These are phyloP conservation scores for Potamilus streckersoni DNA, from an alignment of 1,140 invertebrate genomes.

Conservation along the genomic window DNA sequence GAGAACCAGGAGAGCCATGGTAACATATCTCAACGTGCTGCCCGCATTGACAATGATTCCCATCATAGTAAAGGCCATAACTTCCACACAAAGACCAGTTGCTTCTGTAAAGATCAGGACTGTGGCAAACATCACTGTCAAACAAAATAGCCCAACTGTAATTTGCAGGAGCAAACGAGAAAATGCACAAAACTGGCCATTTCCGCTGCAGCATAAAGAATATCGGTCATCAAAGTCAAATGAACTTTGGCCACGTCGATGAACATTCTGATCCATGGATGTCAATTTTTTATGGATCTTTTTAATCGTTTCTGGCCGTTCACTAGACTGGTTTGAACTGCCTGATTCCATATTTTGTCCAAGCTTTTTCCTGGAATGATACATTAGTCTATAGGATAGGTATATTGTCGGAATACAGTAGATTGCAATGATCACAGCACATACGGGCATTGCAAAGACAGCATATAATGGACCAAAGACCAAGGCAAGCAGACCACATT, in stretches of 20 bases:
- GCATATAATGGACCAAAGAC: conserved; percentile 53
- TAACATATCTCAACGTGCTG: conserved; percentile 61
- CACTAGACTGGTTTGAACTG: conserved; percentile 20
- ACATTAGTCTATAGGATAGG: conserved; percentile 57
- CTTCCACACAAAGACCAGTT: conserved; percentile 58
- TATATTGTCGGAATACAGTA: conserved; percentile 63
- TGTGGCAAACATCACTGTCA: conserved; percentile 55
- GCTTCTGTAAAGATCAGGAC: conserved; percentile 59
- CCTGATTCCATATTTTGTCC: conserved; percentile 29
- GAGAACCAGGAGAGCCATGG: conserved; percentile 61
- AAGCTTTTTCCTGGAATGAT: conserved; percentile 52
- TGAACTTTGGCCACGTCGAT: conserved; percentile 23
- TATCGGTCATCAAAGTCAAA: conserved; percentile 27
- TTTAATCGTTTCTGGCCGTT: conserved; percentile 3
- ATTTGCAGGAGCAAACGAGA: conserved; percentile 42
- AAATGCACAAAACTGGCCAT: conserved; percentile 33
- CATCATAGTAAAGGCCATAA: conserved; percentile 66
- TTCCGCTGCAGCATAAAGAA: conserved; percentile 37
- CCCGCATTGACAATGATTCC: conserved; percentile 66
- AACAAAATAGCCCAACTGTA: conserved; percentile 47
- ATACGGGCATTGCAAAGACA: conserved; percentile 45
- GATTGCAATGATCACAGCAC: conserved; percentile 44
- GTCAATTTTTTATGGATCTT: conserved; percentile 44
- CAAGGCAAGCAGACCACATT: conserved; percentile 54
- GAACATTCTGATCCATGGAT: conserved; percentile 50